Base-by-base conservation (phyloP, 2,888 invertebrate species). In the Andricus curvator region DNA sequence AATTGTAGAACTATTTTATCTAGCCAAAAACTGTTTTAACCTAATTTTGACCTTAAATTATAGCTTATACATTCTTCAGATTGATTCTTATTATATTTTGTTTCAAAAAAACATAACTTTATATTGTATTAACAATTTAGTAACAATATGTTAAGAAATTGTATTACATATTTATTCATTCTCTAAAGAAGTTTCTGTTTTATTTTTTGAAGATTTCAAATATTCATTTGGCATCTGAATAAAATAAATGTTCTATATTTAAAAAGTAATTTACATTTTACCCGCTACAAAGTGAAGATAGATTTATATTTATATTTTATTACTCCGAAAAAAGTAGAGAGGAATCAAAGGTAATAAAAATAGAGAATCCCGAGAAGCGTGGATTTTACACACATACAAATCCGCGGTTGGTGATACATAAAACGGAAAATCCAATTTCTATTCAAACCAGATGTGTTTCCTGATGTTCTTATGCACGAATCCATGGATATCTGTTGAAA, bases 361-460 rank as follows among this genome's bases (percentile, higher is more conserved):
- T 29, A 64, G 25, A 29, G 64, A 29, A 6, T 29, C 29, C 25
- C 25, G 6, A 25, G 62, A 15, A 25, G 25, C 25, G 62, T 22
- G 56, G n/a, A 56, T n/a, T 56, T 56, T 56, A 56, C 56, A 60
- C 11, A 60, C 22, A 60, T 22, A 60, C 22, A 60, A 60, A 60
- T 60, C 60, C 11, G 48, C 17, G 22, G 22, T 60, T 22, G 60
- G 60, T 60, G 29, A 64, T 29, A 29, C 29, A 15, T 64, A 29
- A 64, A 64, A 64, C 17, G 64, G 15, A 64, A 60, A 64, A 64
- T 64, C 64, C 64, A 29, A 64, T 64, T 64, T 22, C 29, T 29
- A 29, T 17, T 64, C 17, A 29, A 25, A 62, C 22, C 6, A 22
- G 62, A 25, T 25, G 13, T 62, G 62, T 62, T 62, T 62, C 62